Evolutionary conservation across 2,113 vertebrate species (phyloP), one percentile per base, ranked within the genome.

Genomic region (Panthera uncia): DNA sequence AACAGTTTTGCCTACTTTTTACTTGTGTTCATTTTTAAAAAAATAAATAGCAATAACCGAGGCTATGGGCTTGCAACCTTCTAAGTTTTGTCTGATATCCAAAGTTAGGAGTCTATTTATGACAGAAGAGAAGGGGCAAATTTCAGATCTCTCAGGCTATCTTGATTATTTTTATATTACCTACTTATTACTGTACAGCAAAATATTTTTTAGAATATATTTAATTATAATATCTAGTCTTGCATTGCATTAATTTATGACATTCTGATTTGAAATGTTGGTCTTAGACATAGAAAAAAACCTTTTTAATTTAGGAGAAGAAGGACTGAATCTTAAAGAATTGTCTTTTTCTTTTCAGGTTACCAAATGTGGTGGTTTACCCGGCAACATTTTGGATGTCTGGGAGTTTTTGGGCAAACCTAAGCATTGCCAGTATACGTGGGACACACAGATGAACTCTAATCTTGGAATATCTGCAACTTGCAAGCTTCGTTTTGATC

Each of bases 361-460:
- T 36, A 48, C 98, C 55, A 99, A 99, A 87, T 98, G 99, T 61
- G 99, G 99, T 45, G 98, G 98, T 15, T 98, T 99, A 19, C 99
- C 99, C 3, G 15, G 76, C 5, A 98, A 89, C 50, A 97, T 99
- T 82, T 97, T 92, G 23, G 99, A 99, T 55, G 98, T 99, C 38
- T 99, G 99, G 99, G 99, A 99, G 97, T 98, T 98, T 68, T 94
- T 99, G 92, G 99, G 99, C 63, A 99, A 99, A 48, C 99, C 99
- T 74, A 98, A 99, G 45, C 99, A 99, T 97, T 99, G 99, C 97
- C 99, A 98, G 76, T 99, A 99, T 97, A 99, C 99, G 0, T 99
- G 99, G 99, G 99, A 99, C 96, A 99, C 99, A 1, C 99, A 98
- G 82, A 91, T 98, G 74, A 99, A 99, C 97, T 99, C 83, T 96